Percentiles rank a stretch among this genome's conserved stretches.
Conservation (phyloP, 2,888 invertebrate genomes). For the Oasisia sp. region DNA sequence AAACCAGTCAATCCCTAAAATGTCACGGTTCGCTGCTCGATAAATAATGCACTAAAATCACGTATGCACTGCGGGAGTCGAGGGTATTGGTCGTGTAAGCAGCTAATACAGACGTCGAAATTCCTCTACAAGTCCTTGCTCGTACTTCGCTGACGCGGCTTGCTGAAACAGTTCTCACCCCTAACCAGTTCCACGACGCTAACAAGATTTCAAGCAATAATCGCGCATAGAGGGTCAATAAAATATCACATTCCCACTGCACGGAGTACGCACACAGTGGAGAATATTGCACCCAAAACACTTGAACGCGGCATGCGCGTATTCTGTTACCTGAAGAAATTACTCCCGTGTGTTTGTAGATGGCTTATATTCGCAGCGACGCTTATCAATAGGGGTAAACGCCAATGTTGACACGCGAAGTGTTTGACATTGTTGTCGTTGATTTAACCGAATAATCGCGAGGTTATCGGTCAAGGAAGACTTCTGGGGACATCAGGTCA, state of each 20-base stretch:
- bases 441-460: background rate
- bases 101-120: background rate
- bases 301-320: background rate
- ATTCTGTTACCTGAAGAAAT: background rate
- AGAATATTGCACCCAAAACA: background rate
- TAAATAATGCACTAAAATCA: constrained; percentile 12
- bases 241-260: background rate
- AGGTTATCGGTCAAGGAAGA: background rate
- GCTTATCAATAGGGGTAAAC: background rate
- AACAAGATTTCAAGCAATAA: background rate
- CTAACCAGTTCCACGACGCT: background rate
- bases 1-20: background rate
- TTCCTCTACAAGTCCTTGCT: background rate
- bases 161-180: background rate
- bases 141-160: background rate
- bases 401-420: background rate
- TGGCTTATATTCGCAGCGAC: background rate
- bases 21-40: background rate
- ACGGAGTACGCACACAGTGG: background rate
- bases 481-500: background rate
- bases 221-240: background rate
- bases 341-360: background rate
- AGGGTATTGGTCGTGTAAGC: background rate
- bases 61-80: background rate
- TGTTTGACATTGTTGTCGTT: background rate